Evolutionary conservation across 1,140 invertebrate genomes (phyloP).

Genomic region (Drosophila kikkawai): DNA sequence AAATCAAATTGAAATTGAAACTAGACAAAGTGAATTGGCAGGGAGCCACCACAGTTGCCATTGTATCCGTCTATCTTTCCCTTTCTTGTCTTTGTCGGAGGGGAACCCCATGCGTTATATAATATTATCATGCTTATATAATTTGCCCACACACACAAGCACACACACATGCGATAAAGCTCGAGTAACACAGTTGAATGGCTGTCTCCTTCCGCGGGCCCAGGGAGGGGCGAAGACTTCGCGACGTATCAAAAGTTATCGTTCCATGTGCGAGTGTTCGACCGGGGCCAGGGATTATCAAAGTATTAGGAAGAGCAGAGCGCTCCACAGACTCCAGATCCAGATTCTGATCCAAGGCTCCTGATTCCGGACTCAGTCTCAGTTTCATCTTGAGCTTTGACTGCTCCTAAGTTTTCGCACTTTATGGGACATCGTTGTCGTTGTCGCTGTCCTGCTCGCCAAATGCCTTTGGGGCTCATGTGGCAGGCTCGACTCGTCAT

Average conservation of each 20-base stretch:
- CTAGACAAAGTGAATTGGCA: slow-evolving; percentile 70
- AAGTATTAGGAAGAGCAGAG: slow-evolving; percentile 65
- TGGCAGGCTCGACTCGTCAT: slow-evolving; percentile 63
- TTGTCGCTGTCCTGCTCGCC: slow-evolving; percentile 48
- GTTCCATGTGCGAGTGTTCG: slow-evolving; percentile 53
- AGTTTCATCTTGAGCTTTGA: slow-evolving; percentile 57
- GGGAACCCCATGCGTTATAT: slow-evolving; percentile 56
- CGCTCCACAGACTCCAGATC: slow-evolving; percentile 15
- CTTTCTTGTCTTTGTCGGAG: not conserved
- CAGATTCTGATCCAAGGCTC: slow-evolving; percentile 8
- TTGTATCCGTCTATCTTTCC: not conserved
- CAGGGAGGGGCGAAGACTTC: slow-evolving; percentile 1
- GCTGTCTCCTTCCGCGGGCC: slow-evolving; percentile 42
- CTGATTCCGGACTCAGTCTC: slow-evolving; percentile 17
- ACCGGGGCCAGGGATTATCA: slow-evolving; percentile 72
- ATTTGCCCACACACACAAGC: slow-evolving; percentile 52
- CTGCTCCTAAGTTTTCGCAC: slow-evolving; percentile 75
- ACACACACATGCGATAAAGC: slow-evolving; percentile 56
- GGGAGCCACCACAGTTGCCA: slow-evolving; percentile 26
- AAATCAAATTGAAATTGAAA: slow-evolving; percentile 79
- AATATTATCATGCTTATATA: slow-evolving; percentile 80
- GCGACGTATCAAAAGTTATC: slow-evolving; percentile 71
- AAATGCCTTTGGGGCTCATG: slow-evolving; percentile 63
- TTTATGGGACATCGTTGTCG: slow-evolving; percentile 59
- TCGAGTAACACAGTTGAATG: slow-evolving; percentile 79